These are phyloP conservation scores for Rynchops niger DNA, from an alignment of 2,113 vertebrate species.

Conservation along the genomic window DNA sequence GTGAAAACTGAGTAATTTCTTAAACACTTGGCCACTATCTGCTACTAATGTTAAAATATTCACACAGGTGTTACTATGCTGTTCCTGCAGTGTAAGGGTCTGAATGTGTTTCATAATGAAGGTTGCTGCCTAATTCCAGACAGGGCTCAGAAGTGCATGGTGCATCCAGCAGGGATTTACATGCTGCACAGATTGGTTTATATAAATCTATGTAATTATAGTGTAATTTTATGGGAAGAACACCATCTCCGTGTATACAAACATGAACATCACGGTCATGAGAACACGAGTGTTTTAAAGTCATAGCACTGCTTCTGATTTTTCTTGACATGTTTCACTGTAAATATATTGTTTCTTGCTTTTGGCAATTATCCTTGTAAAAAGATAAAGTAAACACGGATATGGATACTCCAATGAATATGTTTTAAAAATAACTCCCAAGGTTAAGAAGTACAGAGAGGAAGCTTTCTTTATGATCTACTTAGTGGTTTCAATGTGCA, in stretches of 20 bases:
- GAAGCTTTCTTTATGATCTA: constrained; percentile 35
- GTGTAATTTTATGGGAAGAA: background rate
- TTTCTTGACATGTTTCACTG: background rate
- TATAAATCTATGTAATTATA: background rate
- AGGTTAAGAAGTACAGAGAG: background rate
- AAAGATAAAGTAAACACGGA: background rate
- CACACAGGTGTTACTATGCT: background rate
- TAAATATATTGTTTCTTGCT: background rate
- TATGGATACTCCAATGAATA: background rate
- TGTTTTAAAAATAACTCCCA: background rate
- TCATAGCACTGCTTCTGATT: background rate
- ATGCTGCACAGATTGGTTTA: background rate
- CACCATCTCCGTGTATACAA: background rate
- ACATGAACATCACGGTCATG: background rate
- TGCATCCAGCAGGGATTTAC: background rate
- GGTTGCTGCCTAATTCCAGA: background rate
- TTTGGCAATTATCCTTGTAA: background rate
- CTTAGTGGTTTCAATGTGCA: constrained; percentile 53
- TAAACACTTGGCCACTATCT: background rate
- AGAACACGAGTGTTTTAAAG: background rate
- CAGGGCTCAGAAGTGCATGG: background rate
- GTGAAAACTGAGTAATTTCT: background rate
- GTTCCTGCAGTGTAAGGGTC: background rate
- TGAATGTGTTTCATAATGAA: background rate
- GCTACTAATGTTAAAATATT: background rate